Base-by-base conservation (phyloP, 2,113 vertebrate genomes). In the Brevimyrus niger region DNA sequence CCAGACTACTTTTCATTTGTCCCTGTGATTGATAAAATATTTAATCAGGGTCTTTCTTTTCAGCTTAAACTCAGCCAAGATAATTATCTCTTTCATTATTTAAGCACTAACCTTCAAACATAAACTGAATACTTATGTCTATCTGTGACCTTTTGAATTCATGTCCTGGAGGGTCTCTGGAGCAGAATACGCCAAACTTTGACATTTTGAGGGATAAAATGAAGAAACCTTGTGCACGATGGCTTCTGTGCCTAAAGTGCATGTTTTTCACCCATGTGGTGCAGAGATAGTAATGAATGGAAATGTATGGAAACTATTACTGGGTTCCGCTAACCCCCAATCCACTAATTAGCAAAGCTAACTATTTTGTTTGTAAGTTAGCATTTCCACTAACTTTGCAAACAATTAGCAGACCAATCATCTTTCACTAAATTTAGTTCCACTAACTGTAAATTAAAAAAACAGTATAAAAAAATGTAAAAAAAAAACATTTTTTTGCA, bases 131-230 rank as follows among this genome's bases (percentile, higher is more conserved):
- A 11, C 23, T 88, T 51, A 19, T 51, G n/a, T 80, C 27, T 23
- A 21, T 19, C 27, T 42, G n/a, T 76, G 48, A 88, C 69, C 65
- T 88, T 88, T 88, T 51, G 42, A 51, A 17, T 51, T 42, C 88
- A 53, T 51, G 87, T 50, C 47, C 46, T 2, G 13, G 47, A 50
- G 46, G 46, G 69, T 82, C 47, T n/a, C 31, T 50, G 35, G 6
- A 42, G 31, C 48, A 11, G 19, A 55, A 23, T 27, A 15, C 27
- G 8, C 31, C 47, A 82, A 82, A 82, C 48, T 42, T 44, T 89
- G 88, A 55, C 88, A 89, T 89, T 88, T 88, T 19, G 13, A 82
- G 9, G 65, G 27, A 53, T 55, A 48, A 73, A 76, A 38, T 88
- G 0, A 58, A 88, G 27, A 21, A 51, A 76, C 27, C 65, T n/a